Evolutionary conservation across 1,140 invertebrate species (phyloP).

Genomic region (Cecropterus lyciades): DNA sequence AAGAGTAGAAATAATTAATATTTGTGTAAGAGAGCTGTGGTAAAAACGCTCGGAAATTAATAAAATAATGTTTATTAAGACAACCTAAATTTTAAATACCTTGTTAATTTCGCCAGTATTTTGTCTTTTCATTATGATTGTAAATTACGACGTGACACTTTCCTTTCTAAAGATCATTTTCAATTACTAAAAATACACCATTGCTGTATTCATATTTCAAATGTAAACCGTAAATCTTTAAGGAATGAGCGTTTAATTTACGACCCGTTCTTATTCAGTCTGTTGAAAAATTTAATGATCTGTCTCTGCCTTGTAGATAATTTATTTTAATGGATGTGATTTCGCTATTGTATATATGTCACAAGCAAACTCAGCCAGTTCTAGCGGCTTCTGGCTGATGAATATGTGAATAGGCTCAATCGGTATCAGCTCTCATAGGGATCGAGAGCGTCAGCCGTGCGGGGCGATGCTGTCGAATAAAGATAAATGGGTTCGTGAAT

Average conservation of each 20-base stretch:
- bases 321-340: slow-evolving; percentile 60
- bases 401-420: slow-evolving; percentile 50
- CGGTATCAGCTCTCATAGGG: slow-evolving; percentile 49
- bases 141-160: slow-evolving; percentile 3
- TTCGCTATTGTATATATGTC: slow-evolving; percentile 58
- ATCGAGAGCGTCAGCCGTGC: slow-evolving; percentile 60
- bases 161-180: slow-evolving; percentile 4
- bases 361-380: slow-evolving; percentile 46
- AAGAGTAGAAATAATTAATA: too few species aligned
- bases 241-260: slow-evolving; percentile 41
- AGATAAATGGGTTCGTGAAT: slow-evolving; percentile 72
- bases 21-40: too few species aligned
- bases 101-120: not conserved
- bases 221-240: slow-evolving; percentile 32
- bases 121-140: not conserved
- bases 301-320: slow-evolving; percentile 51
- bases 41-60: too few species aligned
- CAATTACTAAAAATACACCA: slow-evolving; percentile 22
- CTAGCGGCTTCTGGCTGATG: slow-evolving; percentile 30
- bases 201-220: slow-evolving; percentile 26
- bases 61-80: too few species aligned
- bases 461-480: slow-evolving; percentile 74
- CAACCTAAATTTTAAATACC: too few species aligned
- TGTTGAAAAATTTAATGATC: slow-evolving; percentile 54
- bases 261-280: slow-evolving; percentile 31